Conservation (phyloP, 2,888 invertebrate species). For the Nymphalis polychloros region DNA sequence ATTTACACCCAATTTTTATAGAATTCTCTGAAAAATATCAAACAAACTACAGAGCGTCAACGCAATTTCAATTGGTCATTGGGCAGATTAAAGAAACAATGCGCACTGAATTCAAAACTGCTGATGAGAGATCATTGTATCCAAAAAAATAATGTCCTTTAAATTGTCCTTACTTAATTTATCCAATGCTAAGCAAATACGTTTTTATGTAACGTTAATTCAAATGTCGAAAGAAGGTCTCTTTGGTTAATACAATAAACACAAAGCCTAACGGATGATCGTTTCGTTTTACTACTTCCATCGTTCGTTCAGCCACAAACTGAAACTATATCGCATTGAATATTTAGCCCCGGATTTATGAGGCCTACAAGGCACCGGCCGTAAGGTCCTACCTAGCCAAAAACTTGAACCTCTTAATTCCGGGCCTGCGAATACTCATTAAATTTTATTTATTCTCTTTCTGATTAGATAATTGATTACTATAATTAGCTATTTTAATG, state of each 20-base stretch:
- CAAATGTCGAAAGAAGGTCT: constrained; percentile 12
- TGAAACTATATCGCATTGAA: constrained; percentile 10
- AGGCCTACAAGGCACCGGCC: no score
- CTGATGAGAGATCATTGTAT: background rate
- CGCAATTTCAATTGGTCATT: constrained; percentile 82
- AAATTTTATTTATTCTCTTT: constrained; percentile 16
- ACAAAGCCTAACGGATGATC: constrained; percentile 24
- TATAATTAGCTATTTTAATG: no score
- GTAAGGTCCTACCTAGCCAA: no score
- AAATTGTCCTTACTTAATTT: background rate
- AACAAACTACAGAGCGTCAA: constrained; percentile 58
- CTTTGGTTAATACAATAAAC: constrained; percentile 25
- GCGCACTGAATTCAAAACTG: constrained; percentile 38
- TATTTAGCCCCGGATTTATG: no score
- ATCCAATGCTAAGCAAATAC: constrained; percentile 15
- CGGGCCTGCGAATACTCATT: background rate
- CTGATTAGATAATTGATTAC: background rate
- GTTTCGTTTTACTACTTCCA: constrained; percentile 22
- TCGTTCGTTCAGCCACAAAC: constrained; percentile 18
- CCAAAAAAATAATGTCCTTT: background rate
- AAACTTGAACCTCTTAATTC: no score
- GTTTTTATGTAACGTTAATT: constrained; percentile 9
- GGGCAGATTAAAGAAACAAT: constrained; percentile 80
- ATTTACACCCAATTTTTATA: constrained; percentile 79
- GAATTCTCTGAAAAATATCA: constrained; percentile 77